Evolutionary conservation across 2,113 vertebrate genomes (phyloP), one percentile per base, ranked within the genome.

Genomic region (Gymnogyps californianus): DNA sequence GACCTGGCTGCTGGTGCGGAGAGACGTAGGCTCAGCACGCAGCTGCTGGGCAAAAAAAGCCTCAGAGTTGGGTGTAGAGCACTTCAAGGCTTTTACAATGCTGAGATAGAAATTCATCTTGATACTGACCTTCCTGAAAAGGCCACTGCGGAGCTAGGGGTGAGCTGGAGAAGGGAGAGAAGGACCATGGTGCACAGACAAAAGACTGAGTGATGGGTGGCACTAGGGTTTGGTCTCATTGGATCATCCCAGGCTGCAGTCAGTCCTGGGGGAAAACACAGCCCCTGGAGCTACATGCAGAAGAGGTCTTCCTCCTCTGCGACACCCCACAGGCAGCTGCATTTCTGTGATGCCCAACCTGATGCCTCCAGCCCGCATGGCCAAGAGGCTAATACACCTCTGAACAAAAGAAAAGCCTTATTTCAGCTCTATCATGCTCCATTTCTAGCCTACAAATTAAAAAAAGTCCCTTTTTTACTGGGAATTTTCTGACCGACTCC

Each of bases 201-300:
- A 52, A 66, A 92, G 26, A 22, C 4, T 7, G 22, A 22, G 24
- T 13, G 36, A 31, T 70, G 51, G 11, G 21, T 70, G 21, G 8
- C 66, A 29, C 24, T 83, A 55, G 22, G 5, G 1, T 54, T 66
- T 70, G 64, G n/a, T 54, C 42, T 82, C 46, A 26, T 12, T 1
- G 2, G 15, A 36, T 32, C 46, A 13, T 8, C 28, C 34, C 12
- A 42, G 40, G 31, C 28, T 61, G 59, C 34, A 52, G 15, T 44
- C 25, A 52, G 36, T 49, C 25, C 78, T 16, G 13, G n/a, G 11
- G 16, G 3, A 25, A 88, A 94, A 65, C 7, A 21, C 62, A 93
- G 47, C 14, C 42, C 44, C 34, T 0, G 0, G 32, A 62, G n/a
- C 17, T 28, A 54, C 3, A 6, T 7, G 25, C 10, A 40, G 75